Conservation (phyloP, 2,888 invertebrate species). For the Hofmannophila pseudospretella region DNA sequence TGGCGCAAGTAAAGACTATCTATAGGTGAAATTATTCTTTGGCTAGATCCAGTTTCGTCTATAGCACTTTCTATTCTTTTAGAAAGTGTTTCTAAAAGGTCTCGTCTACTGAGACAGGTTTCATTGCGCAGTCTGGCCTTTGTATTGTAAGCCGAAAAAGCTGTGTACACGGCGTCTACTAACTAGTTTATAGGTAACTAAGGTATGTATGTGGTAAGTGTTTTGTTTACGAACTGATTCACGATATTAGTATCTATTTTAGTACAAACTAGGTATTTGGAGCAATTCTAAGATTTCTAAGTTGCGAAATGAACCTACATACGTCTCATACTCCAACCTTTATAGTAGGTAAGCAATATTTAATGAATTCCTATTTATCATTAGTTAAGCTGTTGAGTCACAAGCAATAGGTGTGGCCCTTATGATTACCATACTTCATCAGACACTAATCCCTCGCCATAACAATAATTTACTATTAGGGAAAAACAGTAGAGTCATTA, state of each 20-base stretch:
- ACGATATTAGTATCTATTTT: neutral
- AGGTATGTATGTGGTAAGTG: too few species aligned
- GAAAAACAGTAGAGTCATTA: constrained; percentile 9
- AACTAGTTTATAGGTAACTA: neutral
- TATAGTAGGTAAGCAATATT: neutral
- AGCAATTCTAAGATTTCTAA: too few species aligned
- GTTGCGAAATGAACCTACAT: too few species aligned
- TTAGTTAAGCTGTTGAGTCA: neutral
- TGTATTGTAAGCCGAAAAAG: neutral
- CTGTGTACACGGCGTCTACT: neutral
- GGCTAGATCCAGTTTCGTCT: neutral
- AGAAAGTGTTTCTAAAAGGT: neutral
- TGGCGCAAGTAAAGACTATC: too few species aligned
- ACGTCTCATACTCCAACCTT: too few species aligned
- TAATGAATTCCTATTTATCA: neutral
- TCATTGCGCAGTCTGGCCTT: neutral
- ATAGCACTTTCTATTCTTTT: neutral
- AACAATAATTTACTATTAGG: constrained; percentile 7
- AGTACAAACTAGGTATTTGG: neutral
- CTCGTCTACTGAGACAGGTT: neutral
- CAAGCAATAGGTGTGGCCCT: constrained; percentile 4
- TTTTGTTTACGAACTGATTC: too few species aligned
- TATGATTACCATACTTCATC: constrained; percentile 4
- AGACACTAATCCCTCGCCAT: constrained; percentile 6
- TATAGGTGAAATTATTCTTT: too few species aligned